Base-by-base conservation (phyloP, 1,140 invertebrate genomes). In the Augochlora pura region DNA sequence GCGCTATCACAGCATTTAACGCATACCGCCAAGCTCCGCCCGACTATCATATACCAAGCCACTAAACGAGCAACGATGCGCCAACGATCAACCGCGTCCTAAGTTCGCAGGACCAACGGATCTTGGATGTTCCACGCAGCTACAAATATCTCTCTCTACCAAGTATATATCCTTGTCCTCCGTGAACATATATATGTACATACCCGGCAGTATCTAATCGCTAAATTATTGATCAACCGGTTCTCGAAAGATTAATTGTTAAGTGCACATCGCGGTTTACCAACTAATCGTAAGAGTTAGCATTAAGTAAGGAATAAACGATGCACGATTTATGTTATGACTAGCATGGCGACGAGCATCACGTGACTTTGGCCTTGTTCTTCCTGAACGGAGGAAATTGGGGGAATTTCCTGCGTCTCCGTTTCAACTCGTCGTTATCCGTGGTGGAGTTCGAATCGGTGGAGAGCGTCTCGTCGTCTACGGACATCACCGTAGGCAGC, bases 371-470 rank as follows among this genome's bases (percentile, higher is more conserved):
- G 69, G 87, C 84, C 74, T 92, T 93, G 73, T 88, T 92, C 81
- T 92, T 92, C 72, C 88, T 87, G 66, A 93, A 93, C 27, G 84
- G 89, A 8, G 92, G 91, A 73, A 94, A 93, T 70, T 63, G 60
- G 1, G 92, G 90, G 27, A 93, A 86, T 83, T 93, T 94, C 74
- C 93, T 88, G 8, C 92, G 88, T 10, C 92, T 88, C 32, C 89
- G 86, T 74, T 93, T 93, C 27, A 90, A 76, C 63, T 93, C 92
- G 67, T 94, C 93, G 68, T 94, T 93, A 78, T 93, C 92, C 25
- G 90, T 89, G 32, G 93, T 93, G n/a, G 93, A 94, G 85, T 93
- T 94, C 7, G 93, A 94, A 83, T 94, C 94, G 10, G 94, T 94
- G 0, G 93, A 94, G 1, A 93, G 87, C 21, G 93, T 93, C 77